These are phyloP conservation scores for Ormyrus nitidulus DNA, from an alignment of 2,888 invertebrate species.

Conservation along the genomic window DNA sequence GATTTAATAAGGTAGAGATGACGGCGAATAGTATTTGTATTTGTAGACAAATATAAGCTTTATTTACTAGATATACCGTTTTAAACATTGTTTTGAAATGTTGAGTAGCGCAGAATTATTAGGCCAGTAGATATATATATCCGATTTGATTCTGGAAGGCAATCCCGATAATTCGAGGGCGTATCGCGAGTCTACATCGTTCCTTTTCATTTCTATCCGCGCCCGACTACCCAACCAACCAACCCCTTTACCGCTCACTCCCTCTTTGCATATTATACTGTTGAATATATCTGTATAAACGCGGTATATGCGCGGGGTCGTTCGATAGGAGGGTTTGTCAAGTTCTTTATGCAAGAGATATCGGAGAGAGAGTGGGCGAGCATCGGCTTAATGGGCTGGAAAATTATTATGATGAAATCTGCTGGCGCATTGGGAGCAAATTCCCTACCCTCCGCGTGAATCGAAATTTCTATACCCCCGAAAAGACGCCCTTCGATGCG, in stretches of 20 bases:
- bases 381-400: slow-evolving; percentile 71
- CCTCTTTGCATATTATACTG: slow-evolving; percentile 51
- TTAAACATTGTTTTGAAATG: neutral
- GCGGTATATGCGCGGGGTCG: neutral
- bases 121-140: neutral
- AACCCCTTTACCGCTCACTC: neutral
- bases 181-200: slow-evolving; percentile 39
- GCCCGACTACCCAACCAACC: neutral
- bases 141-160: slow-evolving; percentile 29
- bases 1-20: too few relatives aligned
- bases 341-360: slow-evolving; percentile 38
- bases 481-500: too few relatives aligned
- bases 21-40: too few relatives aligned
- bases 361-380: neutral
- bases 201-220: slow-evolving; percentile 33
- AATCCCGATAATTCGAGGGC: slow-evolving; percentile 47
- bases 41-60: too few relatives aligned
- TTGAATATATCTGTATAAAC: neutral
- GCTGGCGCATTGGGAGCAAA: slow-evolving; percentile 55
- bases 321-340: slow-evolving; percentile 43
- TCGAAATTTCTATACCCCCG: too few relatives aligned
- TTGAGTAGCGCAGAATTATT: neutral
- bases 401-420: slow-evolving; percentile 75
- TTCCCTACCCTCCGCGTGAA: too few relatives aligned
- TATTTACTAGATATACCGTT: neutral